Evolutionary conservation across 2,113 vertebrate species (phyloP), one percentile per base, ranked within the genome.

Genomic region (Ancistrus triradiatus): DNA sequence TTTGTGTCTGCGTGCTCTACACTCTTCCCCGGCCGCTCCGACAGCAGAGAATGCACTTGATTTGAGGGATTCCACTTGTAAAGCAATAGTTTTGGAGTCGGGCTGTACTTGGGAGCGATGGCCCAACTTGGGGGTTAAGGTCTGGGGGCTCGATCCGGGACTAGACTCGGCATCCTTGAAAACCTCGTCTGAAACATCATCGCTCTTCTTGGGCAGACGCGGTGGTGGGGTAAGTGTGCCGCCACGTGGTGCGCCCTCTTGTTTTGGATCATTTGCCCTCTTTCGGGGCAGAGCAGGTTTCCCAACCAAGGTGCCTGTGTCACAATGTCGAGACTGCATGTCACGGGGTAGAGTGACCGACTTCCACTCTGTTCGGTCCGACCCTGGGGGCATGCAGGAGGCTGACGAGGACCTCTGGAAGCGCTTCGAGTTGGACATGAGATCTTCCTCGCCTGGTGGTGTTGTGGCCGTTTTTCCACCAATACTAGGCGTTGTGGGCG

Each of bases 201-300:
- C 92, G 0, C 47, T 79, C 65, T 87, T 93, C 53, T 88, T 93
- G 2, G 86, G 83, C 50, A 95, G 83, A 70, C 92, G 85, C 0
- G 93, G 95, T 0, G 93, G 92, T 0, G 94, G 91, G 0, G 94
- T 95, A 53, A 91, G 86, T 0, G 92, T 90, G 52, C 93, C 94
- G 55, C 84, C 79, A 13, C 83, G 80, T 7, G 77, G 75, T 18
- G 72, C 59, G 21, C 64, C 31, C 11, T 94, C 93, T 2, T 79
- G 59, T 79, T 91, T 94, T 63, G 79, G 83, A 78, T 97, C 93
- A 0, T 76, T 88, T 0, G 87, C 87, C 33, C 90, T 81, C 76
- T 98, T 98, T 46, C 92, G 91, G 0, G 95, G 96, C 80, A 98
- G 80, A 0, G 93, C 96, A 0, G 95, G 93, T 80, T 95, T 96